Percentiles rank a stretch among this genome's conserved stretches.
phyloP scores from a whole-genome alignment of 2,888 invertebrate genomes.

The Chironomus tentans region DNA sequence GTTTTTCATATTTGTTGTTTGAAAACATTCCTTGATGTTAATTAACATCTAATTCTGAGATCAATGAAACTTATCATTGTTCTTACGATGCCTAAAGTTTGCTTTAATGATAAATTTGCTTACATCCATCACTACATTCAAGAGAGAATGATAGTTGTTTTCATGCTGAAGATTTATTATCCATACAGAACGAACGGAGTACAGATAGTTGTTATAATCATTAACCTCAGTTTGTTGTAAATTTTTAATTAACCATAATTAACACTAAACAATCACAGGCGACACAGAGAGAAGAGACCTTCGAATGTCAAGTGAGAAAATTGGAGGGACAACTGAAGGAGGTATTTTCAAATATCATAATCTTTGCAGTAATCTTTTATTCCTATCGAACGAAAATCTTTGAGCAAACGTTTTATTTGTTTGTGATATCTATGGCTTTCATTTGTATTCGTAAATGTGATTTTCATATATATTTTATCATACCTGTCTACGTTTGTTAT shows the following conservation, averaged over 20 bases:
- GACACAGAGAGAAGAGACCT: slow-evolving; percentile 90
- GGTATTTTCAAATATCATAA: slow-evolving; percentile 49
- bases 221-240: too few species aligned
- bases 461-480: background rate
- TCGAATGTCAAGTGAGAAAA: slow-evolving; percentile 82
- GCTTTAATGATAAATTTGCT: too few species aligned
- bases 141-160: too few species aligned
- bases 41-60: too few species aligned
- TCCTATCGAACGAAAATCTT: slow-evolving; percentile 37
- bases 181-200: too few species aligned
- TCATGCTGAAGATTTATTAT: too few species aligned
- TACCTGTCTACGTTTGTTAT: too few species aligned
- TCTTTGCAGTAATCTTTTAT: slow-evolving; percentile 35
- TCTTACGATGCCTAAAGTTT: too few species aligned
- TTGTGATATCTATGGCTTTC: slow-evolving; percentile 39
- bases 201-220: background rate
- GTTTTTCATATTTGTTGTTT: too few species aligned
- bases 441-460: background rate
- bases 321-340: slow-evolving; percentile 85
- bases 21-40: too few species aligned
- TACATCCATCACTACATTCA: too few species aligned
- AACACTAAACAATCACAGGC: slow-evolving; percentile 52
- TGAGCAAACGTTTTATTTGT: slow-evolving; percentile 37
- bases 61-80: too few species aligned
- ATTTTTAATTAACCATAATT: background rate